Conservation (phyloP, 2,888 invertebrate genomes). For the Coremacera marginata region DNA sequence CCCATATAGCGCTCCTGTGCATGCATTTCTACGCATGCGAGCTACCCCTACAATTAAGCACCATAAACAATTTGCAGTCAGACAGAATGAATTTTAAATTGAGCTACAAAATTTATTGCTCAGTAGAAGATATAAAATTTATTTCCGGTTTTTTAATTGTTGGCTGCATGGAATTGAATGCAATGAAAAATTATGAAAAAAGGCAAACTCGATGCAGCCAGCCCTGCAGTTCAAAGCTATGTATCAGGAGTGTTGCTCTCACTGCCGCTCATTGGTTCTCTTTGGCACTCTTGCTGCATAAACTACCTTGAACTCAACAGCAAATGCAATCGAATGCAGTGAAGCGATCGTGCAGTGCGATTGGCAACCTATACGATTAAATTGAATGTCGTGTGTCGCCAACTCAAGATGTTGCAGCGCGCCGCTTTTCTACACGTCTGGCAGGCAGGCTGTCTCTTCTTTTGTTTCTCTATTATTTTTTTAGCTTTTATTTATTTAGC, state of each 20-base stretch:
- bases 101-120: background rate
- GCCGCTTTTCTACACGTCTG: background rate
- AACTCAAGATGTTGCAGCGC: background rate
- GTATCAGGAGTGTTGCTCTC: background rate
- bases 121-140: background rate
- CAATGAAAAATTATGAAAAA: background rate
- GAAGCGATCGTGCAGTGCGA: background rate
- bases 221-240: background rate
- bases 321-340: slow-evolving; percentile 1
- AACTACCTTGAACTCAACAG: slow-evolving; percentile 24
- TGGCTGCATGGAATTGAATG: too few relatives aligned
- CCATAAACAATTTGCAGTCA: background rate
- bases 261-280: background rate
- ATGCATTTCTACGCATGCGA: background rate
- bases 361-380: background rate
- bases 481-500: background rate
- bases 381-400: background rate
- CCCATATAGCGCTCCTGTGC: background rate
- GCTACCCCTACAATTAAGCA: background rate
- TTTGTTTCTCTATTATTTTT: background rate
- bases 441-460: background rate
- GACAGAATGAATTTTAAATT: background rate
- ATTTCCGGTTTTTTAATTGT: background rate
- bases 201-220: background rate
- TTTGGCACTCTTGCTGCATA: slow-evolving; percentile 2